Conservation (phyloP, 2,797 vertebrate genomes). For the Fratercula arctica region DNA sequence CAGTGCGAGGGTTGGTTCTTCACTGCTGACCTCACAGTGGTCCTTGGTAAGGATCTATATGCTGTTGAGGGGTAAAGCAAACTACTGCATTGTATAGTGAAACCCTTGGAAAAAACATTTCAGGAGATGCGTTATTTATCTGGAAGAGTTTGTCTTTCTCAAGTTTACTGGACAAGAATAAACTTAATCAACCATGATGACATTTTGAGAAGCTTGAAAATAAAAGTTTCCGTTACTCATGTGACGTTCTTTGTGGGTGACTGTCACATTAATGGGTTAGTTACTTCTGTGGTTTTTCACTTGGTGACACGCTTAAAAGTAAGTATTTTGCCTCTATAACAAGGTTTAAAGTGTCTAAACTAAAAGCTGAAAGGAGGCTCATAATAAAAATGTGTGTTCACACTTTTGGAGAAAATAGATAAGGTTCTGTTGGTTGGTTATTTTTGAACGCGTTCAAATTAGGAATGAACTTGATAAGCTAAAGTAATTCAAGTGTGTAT, state of each 20-base stretch:
- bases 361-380: not conserved
- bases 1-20: not conserved
- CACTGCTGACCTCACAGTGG: not conserved
- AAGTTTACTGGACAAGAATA: not conserved
- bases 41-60: not conserved
- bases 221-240: not conserved
- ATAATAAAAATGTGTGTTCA: not conserved
- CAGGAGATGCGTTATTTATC: not conserved
- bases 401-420: not conserved
- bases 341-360: not conserved
- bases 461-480: not conserved
- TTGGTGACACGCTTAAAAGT: not conserved
- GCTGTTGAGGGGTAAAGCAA: not conserved
- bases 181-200: not conserved
- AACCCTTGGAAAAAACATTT: not conserved
- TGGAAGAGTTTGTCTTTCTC: not conserved
- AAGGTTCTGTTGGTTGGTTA: not conserved
- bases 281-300: constrained; percentile 36
- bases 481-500: not conserved
- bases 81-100: not conserved
- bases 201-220: not conserved
- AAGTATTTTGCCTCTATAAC: not conserved
- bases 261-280: not conserved
- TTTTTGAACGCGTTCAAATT: not conserved
- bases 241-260: not conserved